Evolutionary conservation across 1,140 invertebrate species (phyloP).

Genomic region (Muscidifurax raptorellus): DNA sequence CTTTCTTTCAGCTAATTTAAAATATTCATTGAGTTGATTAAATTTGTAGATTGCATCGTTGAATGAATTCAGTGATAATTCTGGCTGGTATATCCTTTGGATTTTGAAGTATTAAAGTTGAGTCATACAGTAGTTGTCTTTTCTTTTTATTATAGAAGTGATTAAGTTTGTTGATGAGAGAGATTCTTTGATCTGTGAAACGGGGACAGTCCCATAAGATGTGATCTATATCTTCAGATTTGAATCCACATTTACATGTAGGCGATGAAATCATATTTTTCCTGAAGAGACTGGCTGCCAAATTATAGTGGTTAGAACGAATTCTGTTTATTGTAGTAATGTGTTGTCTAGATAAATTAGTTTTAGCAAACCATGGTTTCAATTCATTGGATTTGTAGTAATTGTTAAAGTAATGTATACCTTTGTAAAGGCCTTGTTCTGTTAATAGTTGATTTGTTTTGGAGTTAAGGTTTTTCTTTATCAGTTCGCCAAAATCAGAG

Average conservation of each 20-base stretch:
- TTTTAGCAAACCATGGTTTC: not conserved
- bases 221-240: not conserved
- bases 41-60: too few relatives aligned
- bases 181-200: not conserved
- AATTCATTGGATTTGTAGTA: not conserved
- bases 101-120: too few relatives aligned
- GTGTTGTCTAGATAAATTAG: not conserved
- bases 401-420: not conserved
- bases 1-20: too few relatives aligned
- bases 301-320: conserved; percentile 23
- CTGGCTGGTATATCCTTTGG: too few relatives aligned
- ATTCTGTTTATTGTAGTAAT: not conserved
- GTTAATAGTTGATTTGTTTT: not conserved
- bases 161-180: not conserved
- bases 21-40: too few relatives aligned
- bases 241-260: not conserved
- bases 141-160: not conserved
- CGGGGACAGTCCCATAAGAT: not conserved
- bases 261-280: not conserved
- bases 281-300: conserved; percentile 9
- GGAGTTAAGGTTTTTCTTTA: not conserved
- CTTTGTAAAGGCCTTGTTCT: not conserved
- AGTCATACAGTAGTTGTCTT: not conserved
- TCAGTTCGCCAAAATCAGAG: not conserved
- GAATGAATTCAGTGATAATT: too few relatives aligned